Conservation (phyloP, 2,113 vertebrate genomes). For the Parotia lawesii region DNA sequence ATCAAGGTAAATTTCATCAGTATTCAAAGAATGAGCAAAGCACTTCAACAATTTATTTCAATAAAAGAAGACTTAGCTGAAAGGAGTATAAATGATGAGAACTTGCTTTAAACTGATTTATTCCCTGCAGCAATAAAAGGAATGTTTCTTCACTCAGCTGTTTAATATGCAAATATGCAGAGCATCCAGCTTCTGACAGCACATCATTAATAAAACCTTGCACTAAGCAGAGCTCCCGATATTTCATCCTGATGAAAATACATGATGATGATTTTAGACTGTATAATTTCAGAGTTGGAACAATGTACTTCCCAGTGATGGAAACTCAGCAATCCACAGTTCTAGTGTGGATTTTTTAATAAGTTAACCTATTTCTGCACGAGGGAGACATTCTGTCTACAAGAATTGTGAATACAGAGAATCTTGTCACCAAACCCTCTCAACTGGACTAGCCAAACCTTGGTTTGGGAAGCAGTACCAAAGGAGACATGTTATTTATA, state of each 20-base stretch:
- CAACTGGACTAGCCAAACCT: background rate
- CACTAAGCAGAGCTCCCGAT: conserved; percentile 90
- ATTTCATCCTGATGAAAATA: conserved; percentile 99
- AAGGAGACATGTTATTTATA: background rate
- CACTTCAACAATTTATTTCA: conserved; percentile 92
- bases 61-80: conserved; percentile 93
- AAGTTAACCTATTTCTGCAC: conserved; percentile 29
- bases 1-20: conserved; percentile 88
- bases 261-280: conserved; percentile 98
- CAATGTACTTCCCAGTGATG: conserved; percentile 77
- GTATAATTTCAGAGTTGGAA: conserved; percentile 88
- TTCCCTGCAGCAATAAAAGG: conserved; percentile 96
- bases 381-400: conserved; percentile 1
- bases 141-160: conserved; percentile 90
- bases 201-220: conserved; percentile 96
- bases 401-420: background rate
- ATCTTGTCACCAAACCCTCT: background rate
- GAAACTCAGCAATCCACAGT: conserved; percentile 70
- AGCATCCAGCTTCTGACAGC: conserved; percentile 97
- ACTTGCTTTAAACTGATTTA: conserved; percentile 99
- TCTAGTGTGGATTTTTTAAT: conserved; percentile 32
- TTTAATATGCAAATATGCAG: conserved; percentile 99
- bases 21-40: conserved; percentile 88
- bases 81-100: conserved; percentile 91
- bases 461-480: background rate